Evolutionary conservation across 2,113 vertebrate species (phyloP), one percentile per base, ranked within the genome.

Genomic region (Bos taurus): DNA sequence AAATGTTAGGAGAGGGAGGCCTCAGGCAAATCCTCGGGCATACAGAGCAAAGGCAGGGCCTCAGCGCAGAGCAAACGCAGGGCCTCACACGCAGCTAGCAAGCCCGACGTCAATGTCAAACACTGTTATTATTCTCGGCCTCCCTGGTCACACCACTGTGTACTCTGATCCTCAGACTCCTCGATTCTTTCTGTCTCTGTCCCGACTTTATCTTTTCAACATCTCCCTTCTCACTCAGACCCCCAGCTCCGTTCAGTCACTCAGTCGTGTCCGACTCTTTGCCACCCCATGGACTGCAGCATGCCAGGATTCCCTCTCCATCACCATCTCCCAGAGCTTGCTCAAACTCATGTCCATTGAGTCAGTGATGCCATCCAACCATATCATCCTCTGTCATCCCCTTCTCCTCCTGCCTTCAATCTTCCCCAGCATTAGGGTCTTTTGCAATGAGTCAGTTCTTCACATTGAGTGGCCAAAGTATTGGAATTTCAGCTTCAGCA

Each of bases 111-210:
- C 64, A 19, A 4, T 3, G 30, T 80, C 40, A n/a, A 40, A 11
- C 62, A 43, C 26, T 7, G 36, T 43, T 84, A 56, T 67, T 5
- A 28, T n/a, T 80, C 57, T n/a, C 43, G 50, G 89, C 12, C 28
- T 30, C 25, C 25, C 19, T 43, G n/a, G 62, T 77, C 48, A 60
- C 17, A 54, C 46, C 59, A 74, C 17, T 52, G 62, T 78, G 33
- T 50, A 36, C 10, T 26, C 21, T 0, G 4, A 62, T 30, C 52
- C 13, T 48, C 21, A 7, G 0, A 9, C 26, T 52, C 26, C 26
- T 28, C 62, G 40, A 36, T 4, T 71, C 13, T 26, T 77, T 84
- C 26, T 30, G 25, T 43, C 40, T 78, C 80, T 33, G 4, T 48
- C 25, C 78, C 30, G 16, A 30, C 50, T 77, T 90, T 40, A 3